Evolutionary conservation across 1,140 invertebrate genomes (phyloP), one percentile per base, ranked within the genome.

Genomic region (Physella acuta): DNA sequence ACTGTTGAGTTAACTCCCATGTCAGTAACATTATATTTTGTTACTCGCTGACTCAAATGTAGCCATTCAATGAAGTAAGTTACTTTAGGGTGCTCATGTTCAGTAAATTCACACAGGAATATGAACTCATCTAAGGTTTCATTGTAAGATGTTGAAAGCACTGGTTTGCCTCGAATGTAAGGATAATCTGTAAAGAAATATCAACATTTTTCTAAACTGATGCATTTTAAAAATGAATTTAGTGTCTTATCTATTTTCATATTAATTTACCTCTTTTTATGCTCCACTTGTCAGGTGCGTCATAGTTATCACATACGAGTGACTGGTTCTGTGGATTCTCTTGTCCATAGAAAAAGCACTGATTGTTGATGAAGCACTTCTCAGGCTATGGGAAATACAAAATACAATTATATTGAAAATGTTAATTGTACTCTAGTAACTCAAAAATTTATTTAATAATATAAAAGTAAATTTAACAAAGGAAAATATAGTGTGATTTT

Each of bases 281-380:
- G 36, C 72, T 78, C 78, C 78, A 79, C 0, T 16, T 49, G 39
- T 64, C 36, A 36, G 73, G 74, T 59, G 68, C 68, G 44, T 76
- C 61, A 17, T 65, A 68, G n/a, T 74, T 66, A 49, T 77, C 75
- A 75, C 78, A 79, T 8, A 78, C 69, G 14, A 72, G 34, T 26
- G 71, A 67, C 3, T 31, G 39, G 33, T 79, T 76, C 3, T 49
- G 37, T 20, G 73, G 72, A 28, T 76, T 73, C 26, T 36, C 58
- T 4, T 72, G 70, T 24, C 75, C 73, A 72, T 75, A 73, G 11
- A 67, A 31, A 55, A 71, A 78, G 66, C 78, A 79, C 2, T 71
- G 51, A 37, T 74, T 76, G 36, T 76, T 70, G 67, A 79, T 78
- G 62, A 76, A 78, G 73, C 78, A 79, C 11, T 64, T 78, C n/a